A percentile compares a stretch with the other conserved stretches of the same genome.
Conservation (phyloP, 2,888 invertebrate genomes). For the Metacarcinus magister region DNA sequence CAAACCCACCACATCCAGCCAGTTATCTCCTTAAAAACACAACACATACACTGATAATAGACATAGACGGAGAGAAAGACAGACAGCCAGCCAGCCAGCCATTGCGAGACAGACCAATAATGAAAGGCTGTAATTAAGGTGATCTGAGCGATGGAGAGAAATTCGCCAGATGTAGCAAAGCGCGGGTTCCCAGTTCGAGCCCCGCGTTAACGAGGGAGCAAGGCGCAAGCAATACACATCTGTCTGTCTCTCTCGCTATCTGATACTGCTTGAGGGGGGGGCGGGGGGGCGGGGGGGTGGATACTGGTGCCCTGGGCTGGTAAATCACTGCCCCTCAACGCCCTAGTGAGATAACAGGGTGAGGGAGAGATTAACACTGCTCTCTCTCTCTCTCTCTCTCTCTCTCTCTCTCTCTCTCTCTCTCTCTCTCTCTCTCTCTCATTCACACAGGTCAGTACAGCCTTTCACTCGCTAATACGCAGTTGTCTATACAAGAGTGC, state of each 20-base stretch:
- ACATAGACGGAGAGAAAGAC: not conserved
- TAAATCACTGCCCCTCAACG: conserved; percentile 1
- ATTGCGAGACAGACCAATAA: not conserved
- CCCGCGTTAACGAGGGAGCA: not conserved
- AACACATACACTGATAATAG: no score
- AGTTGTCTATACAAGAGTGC: no score
- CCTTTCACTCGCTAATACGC: no score
- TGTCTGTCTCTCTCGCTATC: not conserved
- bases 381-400: not conserved
- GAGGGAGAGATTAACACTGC: not conserved
- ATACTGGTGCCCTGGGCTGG: not conserved
- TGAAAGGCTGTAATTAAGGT: not conserved
- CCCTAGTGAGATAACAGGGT: not conserved
- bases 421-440: no score
- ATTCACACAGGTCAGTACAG: no score
- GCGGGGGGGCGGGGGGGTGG: not conserved
- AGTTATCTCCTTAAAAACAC: no score
- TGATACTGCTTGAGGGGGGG: not conserved
- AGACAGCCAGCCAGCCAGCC: not conserved
- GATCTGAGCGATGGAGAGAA: not conserved
- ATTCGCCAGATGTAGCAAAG: not conserved
- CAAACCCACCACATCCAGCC: no score
- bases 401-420: no score
- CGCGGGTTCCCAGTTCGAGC: not conserved
- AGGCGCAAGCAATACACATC: not conserved